These are phyloP conservation scores for Bucco capensis DNA, from an alignment of 2,113 vertebrate genomes.

Conservation along the genomic window DNA sequence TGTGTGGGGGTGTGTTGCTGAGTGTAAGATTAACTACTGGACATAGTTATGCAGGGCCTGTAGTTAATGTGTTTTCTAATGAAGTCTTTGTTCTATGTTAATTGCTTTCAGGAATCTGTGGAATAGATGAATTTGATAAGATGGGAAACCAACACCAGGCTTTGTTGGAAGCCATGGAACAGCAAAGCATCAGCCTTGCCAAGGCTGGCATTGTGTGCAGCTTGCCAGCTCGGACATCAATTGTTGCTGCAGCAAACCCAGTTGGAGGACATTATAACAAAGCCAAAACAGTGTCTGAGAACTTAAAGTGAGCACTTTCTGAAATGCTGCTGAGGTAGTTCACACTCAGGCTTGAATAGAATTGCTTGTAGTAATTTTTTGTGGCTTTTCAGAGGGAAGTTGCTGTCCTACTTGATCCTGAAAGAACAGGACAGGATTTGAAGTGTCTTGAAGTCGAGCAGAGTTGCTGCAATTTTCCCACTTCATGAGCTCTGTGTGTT, in stretches of 20 bases:
- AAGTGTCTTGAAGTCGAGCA: neutral
- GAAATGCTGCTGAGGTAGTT: neutral
- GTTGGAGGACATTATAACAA: slow-evolving; percentile 96
- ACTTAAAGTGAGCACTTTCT: slow-evolving; percentile 85
- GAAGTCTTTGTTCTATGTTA: neutral
- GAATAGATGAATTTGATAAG: slow-evolving; percentile 99
- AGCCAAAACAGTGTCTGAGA: slow-evolving; percentile 95
- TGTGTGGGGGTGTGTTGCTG: neutral
- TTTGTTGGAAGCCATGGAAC: slow-evolving; percentile 96
- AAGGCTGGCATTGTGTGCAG: slow-evolving; percentile 96
- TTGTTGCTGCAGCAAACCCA: slow-evolving; percentile 94
- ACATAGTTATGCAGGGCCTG: too few species aligned
- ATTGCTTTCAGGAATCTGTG: slow-evolving; percentile 85
- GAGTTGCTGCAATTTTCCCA: neutral
- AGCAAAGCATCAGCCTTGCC: slow-evolving; percentile 96
- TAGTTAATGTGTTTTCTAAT: neutral
- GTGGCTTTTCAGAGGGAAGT: neutral
- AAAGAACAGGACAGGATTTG: neutral
- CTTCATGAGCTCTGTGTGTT: neutral
- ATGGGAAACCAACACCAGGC: slow-evolving; percentile 95
- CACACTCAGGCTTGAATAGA: neutral
- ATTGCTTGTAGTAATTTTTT: neutral
- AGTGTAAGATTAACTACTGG: neutral
- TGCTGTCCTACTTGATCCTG: neutral
- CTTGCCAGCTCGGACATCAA: slow-evolving; percentile 91